Evolutionary conservation across 2,113 vertebrate species (phyloP).

Genomic region (Dromaius novaehollandiae): DNA sequence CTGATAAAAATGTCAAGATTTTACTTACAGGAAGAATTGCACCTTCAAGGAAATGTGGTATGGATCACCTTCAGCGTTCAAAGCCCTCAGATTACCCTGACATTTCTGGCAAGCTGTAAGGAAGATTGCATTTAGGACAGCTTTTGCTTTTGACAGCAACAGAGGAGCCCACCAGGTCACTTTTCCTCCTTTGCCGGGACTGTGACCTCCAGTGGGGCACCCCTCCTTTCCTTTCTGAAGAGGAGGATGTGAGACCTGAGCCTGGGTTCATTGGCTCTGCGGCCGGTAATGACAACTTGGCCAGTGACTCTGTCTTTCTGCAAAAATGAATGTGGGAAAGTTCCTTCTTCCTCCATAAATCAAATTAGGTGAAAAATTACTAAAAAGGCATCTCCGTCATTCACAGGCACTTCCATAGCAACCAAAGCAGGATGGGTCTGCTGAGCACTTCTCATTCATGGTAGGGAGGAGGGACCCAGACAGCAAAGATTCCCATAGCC

Average conservation of each 20-base stretch:
- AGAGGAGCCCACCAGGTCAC: neutral
- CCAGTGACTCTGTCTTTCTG: neutral
- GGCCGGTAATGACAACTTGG: neutral
- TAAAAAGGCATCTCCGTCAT: neutral
- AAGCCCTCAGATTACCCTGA: neutral
- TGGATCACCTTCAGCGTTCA: neutral
- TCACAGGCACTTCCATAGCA: slow-evolving; percentile 24
- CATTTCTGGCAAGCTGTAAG: neutral
- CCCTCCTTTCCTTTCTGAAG: neutral
- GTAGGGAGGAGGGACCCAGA: neutral
- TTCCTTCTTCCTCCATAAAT: slow-evolving; percentile 48
- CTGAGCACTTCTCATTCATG: neutral
- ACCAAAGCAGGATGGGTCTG: neutral
- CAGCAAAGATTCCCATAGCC: neutral
- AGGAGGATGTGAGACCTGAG: neutral
- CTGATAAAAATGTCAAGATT: neutral
- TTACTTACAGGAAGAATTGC: neutral
- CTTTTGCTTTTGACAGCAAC: neutral
- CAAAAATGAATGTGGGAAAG: slow-evolving; percentile 50
- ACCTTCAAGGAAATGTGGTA: neutral
- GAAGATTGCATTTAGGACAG: neutral
- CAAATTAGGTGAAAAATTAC: slow-evolving; percentile 47
- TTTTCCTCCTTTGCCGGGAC: neutral
- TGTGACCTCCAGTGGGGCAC: neutral
- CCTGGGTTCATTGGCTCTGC: accelerated